Conservation (phyloP, 2,888 invertebrate genomes). For the Polydrusus pterygomalis region DNA sequence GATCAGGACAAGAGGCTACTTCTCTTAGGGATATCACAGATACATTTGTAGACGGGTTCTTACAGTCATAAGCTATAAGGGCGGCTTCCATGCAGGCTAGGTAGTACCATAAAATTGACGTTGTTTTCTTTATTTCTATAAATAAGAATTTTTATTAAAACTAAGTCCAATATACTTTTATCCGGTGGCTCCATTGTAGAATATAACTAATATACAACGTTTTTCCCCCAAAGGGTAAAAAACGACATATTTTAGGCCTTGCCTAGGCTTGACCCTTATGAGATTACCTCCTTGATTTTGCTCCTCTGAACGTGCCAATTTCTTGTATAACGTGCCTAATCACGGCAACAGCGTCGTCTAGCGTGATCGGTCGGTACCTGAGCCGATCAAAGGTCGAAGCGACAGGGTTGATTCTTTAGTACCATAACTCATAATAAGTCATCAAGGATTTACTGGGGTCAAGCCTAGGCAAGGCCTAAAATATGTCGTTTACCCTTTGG, state of each 20-base stretch:
- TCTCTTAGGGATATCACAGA: no score
- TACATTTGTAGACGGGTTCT: no score
- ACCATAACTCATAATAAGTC: conserved; percentile 30
- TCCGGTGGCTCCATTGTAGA: no score
- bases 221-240: conserved; percentile 7
- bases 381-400: background rate
- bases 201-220: no score
- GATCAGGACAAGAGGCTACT: no score
- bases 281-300: conserved; percentile 7
- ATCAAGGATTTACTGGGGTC: conserved; percentile 40
- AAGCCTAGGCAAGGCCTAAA: conserved; percentile 11
- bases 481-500: conserved; percentile 34
- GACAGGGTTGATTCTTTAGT: conserved; percentile 20
- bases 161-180: no score
- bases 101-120: no score
- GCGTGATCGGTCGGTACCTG: background rate
- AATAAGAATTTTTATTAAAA: no score
- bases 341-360: background rate
- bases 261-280: conserved; percentile 24
- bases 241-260: conserved; percentile 33
- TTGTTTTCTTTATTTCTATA: no score
- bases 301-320: background rate
- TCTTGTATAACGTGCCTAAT: background rate
- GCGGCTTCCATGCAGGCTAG: no score
- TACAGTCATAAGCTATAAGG: no score